phyloP scores from a whole-genome alignment of 2,888 invertebrate species.

The Bimastos eiseni region DNA sequence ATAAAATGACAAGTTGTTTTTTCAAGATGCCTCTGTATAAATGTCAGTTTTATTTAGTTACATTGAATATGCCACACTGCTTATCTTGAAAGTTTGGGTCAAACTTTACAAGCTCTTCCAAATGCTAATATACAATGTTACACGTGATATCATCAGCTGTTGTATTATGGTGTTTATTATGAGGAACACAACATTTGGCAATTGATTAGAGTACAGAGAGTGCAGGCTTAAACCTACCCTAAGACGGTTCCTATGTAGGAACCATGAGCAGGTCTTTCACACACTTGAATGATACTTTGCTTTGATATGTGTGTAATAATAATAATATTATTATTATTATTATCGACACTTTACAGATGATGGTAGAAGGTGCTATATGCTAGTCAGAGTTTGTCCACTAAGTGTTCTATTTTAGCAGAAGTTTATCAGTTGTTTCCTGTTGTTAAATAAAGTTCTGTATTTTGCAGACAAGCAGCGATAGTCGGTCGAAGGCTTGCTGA shows the following conservation, averaged over 20 bases:
- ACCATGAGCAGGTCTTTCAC: no score
- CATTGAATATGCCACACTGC: background rate
- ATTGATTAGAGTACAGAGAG: no score
- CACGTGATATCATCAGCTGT: background rate
- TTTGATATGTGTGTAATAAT: no score
- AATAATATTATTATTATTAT: background rate
- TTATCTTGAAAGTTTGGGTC: background rate
- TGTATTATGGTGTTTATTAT: background rate
- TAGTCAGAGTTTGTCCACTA: background rate
- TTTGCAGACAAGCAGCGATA: constrained; percentile 24
- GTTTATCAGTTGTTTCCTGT: background rate
- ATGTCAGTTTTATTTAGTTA: background rate
- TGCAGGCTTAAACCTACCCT: no score
- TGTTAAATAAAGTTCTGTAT: background rate
- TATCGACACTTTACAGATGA: no score
- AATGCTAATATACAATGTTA: background rate
- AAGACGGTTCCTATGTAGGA: no score
- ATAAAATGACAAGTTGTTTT: no score
- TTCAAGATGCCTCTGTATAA: background rate
- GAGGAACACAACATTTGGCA: no score
- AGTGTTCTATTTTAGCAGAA: background rate
- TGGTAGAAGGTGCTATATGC: background rate
- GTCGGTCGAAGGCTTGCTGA: constrained; percentile 34
- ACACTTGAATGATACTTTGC: no score
- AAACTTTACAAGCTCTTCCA: background rate